Evolutionary conservation across 2,113 vertebrate species (phyloP), one percentile per base, ranked within the genome.

Genomic region (Macroglossus sobrinus): DNA sequence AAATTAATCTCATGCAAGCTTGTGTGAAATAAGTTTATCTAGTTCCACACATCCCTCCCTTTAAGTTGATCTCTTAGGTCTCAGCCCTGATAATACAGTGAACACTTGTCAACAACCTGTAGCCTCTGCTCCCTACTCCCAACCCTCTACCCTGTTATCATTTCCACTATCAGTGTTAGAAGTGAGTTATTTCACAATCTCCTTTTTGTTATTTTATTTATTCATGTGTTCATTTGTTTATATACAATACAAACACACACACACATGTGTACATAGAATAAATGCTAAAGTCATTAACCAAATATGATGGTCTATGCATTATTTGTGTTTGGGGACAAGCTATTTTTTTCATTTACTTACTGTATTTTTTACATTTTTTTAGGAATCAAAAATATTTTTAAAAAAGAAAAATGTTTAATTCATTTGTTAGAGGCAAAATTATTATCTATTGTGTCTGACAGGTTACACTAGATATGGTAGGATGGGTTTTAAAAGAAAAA

Each of bases 341-440:
- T 93, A 13, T 86, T 82, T 71, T 5, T 79, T 89, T 64, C 43
- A 59, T 86, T 96, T 92, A 15, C 55, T 78, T 33, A 47, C 21
- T 85, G 4, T 15, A 43, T 72, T 89, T 92, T 95, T 78, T 84
- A 82, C 30, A 12, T 9, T 47, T 63, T 82, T 95, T 50, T 74
- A 94, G 75, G 90, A 91, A 75, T 87, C 61, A 87, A 81, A 84
- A 86, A 86, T 80, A 69, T 53, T 71, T 86, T 76, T 64, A 64
- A 86, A 57, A 71, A 24, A 47, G 22, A 45, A 53, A 89, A 84
- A 50, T 82, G 4, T 76, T 92, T 35, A 72, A 47, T 87, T 88
- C 19, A 74, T 72, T 75, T 12, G n/a, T 89, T 50, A 72, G 24
- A 79, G 84, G 10, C 40, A 59, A n/a, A 89, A n/a, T 75, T 93